phyloP scores from a whole-genome alignment of 2,888 invertebrate genomes.

The Imbricaverruca yamaguchii region DNA sequence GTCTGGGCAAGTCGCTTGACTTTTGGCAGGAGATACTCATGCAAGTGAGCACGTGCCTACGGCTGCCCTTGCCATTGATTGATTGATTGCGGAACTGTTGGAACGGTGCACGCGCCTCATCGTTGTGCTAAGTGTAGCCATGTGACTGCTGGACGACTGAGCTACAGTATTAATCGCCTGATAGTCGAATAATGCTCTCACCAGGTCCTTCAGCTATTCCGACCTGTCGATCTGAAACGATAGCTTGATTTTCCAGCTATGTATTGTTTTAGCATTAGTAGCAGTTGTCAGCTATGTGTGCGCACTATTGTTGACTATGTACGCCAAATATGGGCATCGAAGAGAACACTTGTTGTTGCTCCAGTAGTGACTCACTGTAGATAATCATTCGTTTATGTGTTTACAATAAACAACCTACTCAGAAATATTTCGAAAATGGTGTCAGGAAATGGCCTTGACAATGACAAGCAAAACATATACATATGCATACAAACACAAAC shows the following conservation, averaged over 20 bases:
- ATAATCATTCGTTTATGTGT: not conserved
- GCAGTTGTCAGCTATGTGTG: not conserved
- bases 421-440: no score
- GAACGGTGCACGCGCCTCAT: not conserved
- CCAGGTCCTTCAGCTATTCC: not conserved
- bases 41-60: not conserved
- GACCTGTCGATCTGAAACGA: not conserved
- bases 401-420: not conserved
- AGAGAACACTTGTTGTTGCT: no score
- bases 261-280: not conserved
- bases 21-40: not conserved
- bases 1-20: not conserved
- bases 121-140: no score
- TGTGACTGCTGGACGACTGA: not conserved
- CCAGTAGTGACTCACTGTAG: not conserved
- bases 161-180: not conserved
- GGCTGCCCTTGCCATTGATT: not conserved
- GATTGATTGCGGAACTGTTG: not conserved
- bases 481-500: no score
- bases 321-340: conserved; percentile 1
- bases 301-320: not conserved
- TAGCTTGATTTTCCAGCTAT: not conserved
- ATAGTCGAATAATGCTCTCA: not conserved
- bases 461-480: no score
- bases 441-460: no score